Evolutionary conservation across 2,797 vertebrate genomes (phyloP).

Genomic region (Micrastur ruficollis): DNA sequence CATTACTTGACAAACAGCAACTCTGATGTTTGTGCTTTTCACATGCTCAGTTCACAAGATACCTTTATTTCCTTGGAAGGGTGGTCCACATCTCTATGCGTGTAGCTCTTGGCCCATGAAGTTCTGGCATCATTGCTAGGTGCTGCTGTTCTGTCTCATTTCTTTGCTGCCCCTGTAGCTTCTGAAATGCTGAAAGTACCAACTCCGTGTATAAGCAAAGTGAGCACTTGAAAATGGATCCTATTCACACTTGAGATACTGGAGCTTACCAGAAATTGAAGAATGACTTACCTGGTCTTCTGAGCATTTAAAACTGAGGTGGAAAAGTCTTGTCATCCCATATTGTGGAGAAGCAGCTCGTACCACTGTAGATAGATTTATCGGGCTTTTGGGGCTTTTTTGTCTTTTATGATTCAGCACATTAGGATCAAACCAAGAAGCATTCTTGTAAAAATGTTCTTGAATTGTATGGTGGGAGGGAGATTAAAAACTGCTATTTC

Average conservation of each 20-base stretch:
- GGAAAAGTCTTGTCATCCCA: neutral
- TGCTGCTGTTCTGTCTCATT: neutral
- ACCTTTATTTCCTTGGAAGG: neutral
- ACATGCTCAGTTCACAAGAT: neutral
- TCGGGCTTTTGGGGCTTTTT: neutral
- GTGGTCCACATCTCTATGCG: neutral
- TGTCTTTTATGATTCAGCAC: neutral
- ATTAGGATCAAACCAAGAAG: neutral
- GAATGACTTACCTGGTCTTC: neutral
- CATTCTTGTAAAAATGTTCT: neutral
- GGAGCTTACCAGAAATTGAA: neutral
- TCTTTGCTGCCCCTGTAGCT: neutral
- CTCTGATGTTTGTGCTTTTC: neutral
- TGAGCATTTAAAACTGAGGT: neutral
- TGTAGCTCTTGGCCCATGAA: neutral
- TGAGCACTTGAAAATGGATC: neutral
- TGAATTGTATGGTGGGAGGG: neutral
- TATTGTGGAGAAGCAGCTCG: neutral
- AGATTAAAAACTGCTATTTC: neutral
- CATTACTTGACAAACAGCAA: neutral
- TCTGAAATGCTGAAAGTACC: neutral
- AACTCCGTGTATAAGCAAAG: neutral
- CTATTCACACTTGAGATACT: neutral
- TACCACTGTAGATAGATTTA: neutral
- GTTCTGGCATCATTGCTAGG: neutral